A percentile compares a stretch with the other conserved stretches of the same genome.
phyloP scores from a whole-genome alignment of 2,113 vertebrate genomes.

The Poeciliopsis turrubarensis region DNA sequence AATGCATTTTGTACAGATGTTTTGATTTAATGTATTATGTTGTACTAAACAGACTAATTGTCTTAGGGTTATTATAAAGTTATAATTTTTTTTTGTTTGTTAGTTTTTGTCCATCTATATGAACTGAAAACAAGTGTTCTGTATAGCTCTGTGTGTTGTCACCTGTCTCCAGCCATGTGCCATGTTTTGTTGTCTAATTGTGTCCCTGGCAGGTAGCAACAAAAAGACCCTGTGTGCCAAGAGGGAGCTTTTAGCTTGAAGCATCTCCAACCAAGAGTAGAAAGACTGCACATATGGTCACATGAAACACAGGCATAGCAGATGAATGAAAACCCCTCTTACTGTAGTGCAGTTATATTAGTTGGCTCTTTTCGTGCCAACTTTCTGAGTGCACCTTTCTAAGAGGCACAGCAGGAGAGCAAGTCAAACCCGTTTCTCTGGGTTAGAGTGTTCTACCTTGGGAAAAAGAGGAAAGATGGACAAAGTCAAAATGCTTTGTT shows the following conservation, averaged over 20 bases:
- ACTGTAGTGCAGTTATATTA: constrained; percentile 51
- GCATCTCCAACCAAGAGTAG: constrained; percentile 33
- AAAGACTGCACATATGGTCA: constrained; percentile 62
- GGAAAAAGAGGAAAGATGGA: constrained; percentile 28
- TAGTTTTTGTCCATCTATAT: constrained; percentile 2
- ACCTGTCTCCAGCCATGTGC: constrained; percentile 52
- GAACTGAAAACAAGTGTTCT: constrained; percentile 25
- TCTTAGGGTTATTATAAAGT: too few relatives aligned
- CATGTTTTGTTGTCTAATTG: constrained; percentile 62
- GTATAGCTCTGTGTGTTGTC: constrained; percentile 10
- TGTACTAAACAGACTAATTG: not conserved
- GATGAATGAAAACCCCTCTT: constrained; percentile 32
- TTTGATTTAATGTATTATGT: not conserved
- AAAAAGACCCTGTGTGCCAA: constrained; percentile 42
- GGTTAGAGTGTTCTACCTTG: constrained; percentile 30
- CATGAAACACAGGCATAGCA: constrained; percentile 19
- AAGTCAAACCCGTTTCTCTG: constrained; percentile 38
- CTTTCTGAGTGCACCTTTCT: constrained; percentile 29
- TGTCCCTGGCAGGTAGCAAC: constrained; percentile 64
- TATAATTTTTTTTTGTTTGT: not conserved
- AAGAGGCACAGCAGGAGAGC: constrained; percentile 45
- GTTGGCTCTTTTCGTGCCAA: constrained; percentile 49
- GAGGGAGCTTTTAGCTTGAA: constrained; percentile 33
- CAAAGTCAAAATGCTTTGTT: not conserved
- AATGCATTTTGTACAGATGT: not conserved